A percentile compares a stretch with the other conserved stretches of the same genome.
Conservation (phyloP, 1,140 invertebrate genomes). For the Tachypleus tridentatus region DNA sequence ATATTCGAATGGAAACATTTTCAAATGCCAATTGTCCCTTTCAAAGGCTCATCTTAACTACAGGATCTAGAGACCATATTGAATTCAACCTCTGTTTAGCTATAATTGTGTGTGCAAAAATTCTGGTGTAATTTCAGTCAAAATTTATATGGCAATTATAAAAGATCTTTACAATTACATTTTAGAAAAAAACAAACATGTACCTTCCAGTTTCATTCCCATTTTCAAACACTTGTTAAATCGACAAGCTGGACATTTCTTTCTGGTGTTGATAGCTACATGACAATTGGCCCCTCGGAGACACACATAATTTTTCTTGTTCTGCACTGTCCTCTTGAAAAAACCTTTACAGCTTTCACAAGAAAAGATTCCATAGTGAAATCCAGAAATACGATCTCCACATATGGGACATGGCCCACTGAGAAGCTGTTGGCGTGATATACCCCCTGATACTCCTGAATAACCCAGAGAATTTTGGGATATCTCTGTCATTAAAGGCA, state of each 20-base stretch:
- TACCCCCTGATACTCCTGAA: slow-evolving; percentile 15
- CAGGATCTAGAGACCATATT: too few species aligned
- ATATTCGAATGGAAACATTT: too few species aligned
- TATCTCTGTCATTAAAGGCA: slow-evolving; percentile 9
- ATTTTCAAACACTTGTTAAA: slow-evolving; percentile 91
- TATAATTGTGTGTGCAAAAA: too few species aligned
- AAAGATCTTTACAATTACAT: slow-evolving; percentile 2
- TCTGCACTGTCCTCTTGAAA: slow-evolving; percentile 96
- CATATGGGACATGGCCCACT: slow-evolving; percentile 83
- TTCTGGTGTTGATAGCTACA: slow-evolving; percentile 76
- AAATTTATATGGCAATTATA: too few species aligned
- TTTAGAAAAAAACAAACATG: slow-evolving; percentile 12
- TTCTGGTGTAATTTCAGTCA: too few species aligned
- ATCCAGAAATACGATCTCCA: slow-evolving; percentile 87
- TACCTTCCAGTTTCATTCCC: slow-evolving; percentile 93
- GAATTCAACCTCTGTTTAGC: too few species aligned
- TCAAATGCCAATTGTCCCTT: too few species aligned
- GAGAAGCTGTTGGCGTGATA: slow-evolving; percentile 24
- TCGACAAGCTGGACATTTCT: slow-evolving; percentile 94
- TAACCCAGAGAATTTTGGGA: slow-evolving; percentile 15
- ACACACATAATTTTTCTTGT: slow-evolving; percentile 92
- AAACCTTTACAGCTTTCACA: slow-evolving; percentile 97
- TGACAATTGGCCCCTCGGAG: slow-evolving; percentile 78
- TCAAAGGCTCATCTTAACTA: too few species aligned
- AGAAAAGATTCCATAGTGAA: slow-evolving; percentile 92